Percentiles rank a stretch among this genome's conserved stretches.
phyloP scores from a whole-genome alignment of 2,888 invertebrate species.

The Coelopa pilipes region DNA sequence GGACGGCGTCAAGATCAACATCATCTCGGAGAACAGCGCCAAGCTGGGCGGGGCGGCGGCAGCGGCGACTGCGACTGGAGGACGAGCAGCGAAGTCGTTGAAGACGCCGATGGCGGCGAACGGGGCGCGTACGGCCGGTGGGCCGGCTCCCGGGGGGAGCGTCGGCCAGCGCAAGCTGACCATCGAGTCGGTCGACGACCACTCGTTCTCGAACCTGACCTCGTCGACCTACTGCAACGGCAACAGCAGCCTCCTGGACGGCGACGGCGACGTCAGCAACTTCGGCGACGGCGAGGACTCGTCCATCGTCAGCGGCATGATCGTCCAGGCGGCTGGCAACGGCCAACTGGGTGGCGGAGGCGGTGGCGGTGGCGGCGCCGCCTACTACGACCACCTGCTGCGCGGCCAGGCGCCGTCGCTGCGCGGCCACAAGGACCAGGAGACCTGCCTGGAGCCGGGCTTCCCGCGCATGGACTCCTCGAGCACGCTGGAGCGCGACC shows the following conservation, averaged over 20 bases:
- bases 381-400: conserved; percentile 44
- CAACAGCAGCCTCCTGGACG: conserved; percentile 52
- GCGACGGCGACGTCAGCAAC: conserved; percentile 61
- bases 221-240: conserved; percentile 63
- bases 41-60: conserved; percentile 33
- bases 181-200: conserved; percentile 58
- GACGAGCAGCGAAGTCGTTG: background rate
- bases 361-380: conserved; percentile 44
- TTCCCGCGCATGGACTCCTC: conserved; percentile 57
- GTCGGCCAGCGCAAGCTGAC: conserved; percentile 40
- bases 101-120: background rate
- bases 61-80: too few relatives aligned
- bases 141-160: background rate
- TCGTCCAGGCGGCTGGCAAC: conserved; percentile 49
- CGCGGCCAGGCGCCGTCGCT: conserved; percentile 44
- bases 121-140: background rate
- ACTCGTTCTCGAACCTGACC: conserved; percentile 64
- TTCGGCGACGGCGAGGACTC: conserved; percentile 65
- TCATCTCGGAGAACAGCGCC: conserved; percentile 37
- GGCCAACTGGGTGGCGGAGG: conserved; percentile 40
- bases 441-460: conserved; percentile 58
- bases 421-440: conserved; percentile 57
- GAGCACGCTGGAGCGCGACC: conserved; percentile 64
- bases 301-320: conserved; percentile 64
- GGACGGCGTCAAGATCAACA: conserved; percentile 44